These are phyloP conservation scores for Poeciliopsis turrubarensis DNA, from an alignment of 2,113 vertebrate genomes.

Conservation along the genomic window DNA sequence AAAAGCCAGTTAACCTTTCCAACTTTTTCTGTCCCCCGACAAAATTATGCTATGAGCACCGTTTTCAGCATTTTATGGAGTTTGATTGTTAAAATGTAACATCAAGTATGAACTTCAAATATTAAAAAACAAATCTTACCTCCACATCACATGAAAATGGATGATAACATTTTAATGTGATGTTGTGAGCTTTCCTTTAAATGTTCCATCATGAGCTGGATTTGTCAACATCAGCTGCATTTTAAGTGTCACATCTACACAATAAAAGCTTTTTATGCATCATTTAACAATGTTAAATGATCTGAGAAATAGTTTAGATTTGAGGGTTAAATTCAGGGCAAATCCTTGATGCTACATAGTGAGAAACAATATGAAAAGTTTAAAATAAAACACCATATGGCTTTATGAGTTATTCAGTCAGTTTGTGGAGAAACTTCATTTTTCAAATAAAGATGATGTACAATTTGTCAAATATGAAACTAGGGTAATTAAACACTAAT, in stretches of 20 bases:
- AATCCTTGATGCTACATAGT: neutral
- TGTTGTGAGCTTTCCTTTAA: neutral
- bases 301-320: neutral
- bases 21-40: too few species aligned
- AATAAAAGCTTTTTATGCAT: neutral
- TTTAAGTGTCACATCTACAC: neutral
- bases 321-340: neutral
- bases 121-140: too few species aligned
- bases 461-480: too few species aligned
- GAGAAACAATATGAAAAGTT: neutral
- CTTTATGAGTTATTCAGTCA: too few species aligned
- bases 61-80: too few species aligned
- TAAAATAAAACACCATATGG: neutral
- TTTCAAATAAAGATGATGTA: neutral
- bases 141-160: neutral
- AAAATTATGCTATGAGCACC: too few species aligned
- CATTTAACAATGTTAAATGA: conserved; percentile 3
- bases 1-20: too few species aligned
- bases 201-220: neutral
- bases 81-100: too few species aligned
- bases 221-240: neutral
- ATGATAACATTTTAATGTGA: neutral
- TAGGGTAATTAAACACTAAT: too few species aligned
- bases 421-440: neutral
- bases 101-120: too few species aligned